phyloP scores from a whole-genome alignment of 2,888 invertebrate species.

The Hofmannophila pseudospretella region DNA sequence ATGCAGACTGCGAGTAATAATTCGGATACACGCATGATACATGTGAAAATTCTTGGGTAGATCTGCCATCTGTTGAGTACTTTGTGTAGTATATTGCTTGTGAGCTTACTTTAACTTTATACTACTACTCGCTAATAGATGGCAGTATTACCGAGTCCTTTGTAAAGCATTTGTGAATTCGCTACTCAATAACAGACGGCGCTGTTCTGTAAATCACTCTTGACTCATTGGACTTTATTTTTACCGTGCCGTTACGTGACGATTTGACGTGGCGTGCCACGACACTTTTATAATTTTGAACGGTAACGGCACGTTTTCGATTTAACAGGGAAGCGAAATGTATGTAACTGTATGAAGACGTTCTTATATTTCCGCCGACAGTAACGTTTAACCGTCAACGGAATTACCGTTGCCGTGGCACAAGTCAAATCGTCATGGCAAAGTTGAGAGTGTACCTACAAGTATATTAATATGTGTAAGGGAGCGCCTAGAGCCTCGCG shows the following conservation, averaged over 20 bases:
- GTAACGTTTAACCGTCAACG: too few species aligned
- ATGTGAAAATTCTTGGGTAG: neutral
- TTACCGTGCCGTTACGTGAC: neutral
- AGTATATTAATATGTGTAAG: too few species aligned
- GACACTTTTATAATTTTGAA: too few species aligned
- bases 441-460: too few species aligned
- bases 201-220: neutral
- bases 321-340: too few species aligned
- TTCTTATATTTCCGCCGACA: too few species aligned
- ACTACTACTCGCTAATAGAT: neutral
- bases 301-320: too few species aligned
- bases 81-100: neutral
- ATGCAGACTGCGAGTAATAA: conserved; percentile 4
- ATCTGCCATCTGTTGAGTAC: neutral
- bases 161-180: neutral
- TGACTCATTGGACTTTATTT: neutral
- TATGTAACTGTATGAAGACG: too few species aligned
- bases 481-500: too few species aligned
- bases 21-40: conserved; percentile 7
- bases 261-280: too few species aligned
- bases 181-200: conserved; percentile 17
- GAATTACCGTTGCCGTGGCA: too few species aligned
- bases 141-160: neutral
- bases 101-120: neutral
- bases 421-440: too few species aligned